Evolutionary conservation across 2,797 vertebrate genomes (phyloP).

Genomic region (Karalla daura): DNA sequence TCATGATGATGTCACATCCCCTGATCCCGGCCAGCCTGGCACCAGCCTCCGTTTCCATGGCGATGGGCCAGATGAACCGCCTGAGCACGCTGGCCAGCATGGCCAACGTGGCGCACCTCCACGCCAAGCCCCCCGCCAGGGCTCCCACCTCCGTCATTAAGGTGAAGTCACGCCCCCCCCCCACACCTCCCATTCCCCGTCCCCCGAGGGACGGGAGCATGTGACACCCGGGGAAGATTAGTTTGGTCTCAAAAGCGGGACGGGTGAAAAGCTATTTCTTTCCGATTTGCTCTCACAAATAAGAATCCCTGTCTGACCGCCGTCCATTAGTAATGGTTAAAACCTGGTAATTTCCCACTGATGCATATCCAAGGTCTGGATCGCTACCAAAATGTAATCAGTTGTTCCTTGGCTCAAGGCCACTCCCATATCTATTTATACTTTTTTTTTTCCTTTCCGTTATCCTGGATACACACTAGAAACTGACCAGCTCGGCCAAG

Average conservation of each 20-base stretch:
- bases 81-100: constrained; percentile 96
- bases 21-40: constrained; percentile 98
- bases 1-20: constrained; percentile 99
- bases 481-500: constrained; percentile 18
- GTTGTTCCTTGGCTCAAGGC: constrained; percentile 40
- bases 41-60: constrained; percentile 98
- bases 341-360: constrained; percentile 25
- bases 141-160: constrained; percentile 95
- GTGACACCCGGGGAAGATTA: constrained; percentile 12
- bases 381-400: constrained; percentile 51
- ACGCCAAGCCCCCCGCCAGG: constrained; percentile 80
- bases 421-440: constrained; percentile 49
- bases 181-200: neutral
- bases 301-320: neutral
- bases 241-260: too few species aligned
- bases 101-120: constrained; percentile 94
- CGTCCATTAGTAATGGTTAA: neutral
- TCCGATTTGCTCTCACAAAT: constrained; percentile 3
- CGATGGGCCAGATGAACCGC: constrained; percentile 99
- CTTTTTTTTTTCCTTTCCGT: constrained; percentile 28
- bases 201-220: neutral
- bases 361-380: constrained; percentile 37
- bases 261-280: too few species aligned
- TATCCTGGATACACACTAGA: constrained; percentile 30
- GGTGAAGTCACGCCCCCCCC: constrained; percentile 81